A percentile compares a stretch with the other conserved stretches of the same genome.
Conservation (phyloP, 2,113 vertebrate genomes). For the Pelecanoides urinatrix region DNA sequence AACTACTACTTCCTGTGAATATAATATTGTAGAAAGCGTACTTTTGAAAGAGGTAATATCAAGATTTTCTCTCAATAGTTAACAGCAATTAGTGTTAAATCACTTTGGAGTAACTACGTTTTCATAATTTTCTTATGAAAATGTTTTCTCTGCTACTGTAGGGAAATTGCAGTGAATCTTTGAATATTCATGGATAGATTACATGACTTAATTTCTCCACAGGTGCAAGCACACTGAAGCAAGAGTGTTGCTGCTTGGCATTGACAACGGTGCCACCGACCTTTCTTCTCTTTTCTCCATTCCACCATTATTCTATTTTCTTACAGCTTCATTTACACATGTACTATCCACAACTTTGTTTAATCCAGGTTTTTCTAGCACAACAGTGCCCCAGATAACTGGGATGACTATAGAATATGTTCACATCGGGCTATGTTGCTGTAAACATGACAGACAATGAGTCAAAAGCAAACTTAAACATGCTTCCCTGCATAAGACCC, state of each 20-base stretch:
- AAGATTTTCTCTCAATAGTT: background rate
- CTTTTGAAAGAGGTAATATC: background rate
- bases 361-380: background rate
- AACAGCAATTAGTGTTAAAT: background rate
- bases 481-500: background rate
- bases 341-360: background rate
- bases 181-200: background rate
- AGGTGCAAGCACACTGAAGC: background rate
- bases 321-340: background rate
- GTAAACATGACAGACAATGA: background rate
- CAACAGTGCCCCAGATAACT: background rate
- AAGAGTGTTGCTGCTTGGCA: background rate
- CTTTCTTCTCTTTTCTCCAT: background rate
- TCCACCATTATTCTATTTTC: background rate
- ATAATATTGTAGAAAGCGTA: fast-evolving
- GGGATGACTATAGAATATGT: background rate
- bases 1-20: background rate
- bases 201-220: background rate
- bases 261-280: background rate
- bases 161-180: background rate
- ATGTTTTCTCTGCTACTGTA: background rate
- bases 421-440: background rate
- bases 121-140: background rate
- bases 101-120: background rate
- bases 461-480: background rate